Evolutionary conservation across 2,797 vertebrate genomes (phyloP), one percentile per base, ranked within the genome.

Genomic region (Alca torda): DNA sequence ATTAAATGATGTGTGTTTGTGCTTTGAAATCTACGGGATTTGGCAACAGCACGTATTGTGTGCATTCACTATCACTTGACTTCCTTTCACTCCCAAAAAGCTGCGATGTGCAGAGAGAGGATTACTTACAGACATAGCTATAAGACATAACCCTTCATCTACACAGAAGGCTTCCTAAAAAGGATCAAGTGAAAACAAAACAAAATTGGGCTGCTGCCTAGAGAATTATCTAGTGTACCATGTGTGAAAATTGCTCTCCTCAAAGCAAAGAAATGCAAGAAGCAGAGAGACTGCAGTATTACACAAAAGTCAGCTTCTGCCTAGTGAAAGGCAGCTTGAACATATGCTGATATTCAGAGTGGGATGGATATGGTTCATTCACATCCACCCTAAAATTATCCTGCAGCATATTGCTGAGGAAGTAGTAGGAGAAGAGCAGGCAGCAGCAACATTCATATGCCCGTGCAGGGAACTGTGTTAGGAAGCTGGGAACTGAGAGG

Each of bases 341-440:
- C 87, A 89, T 92, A 79, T 70, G 92, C 73, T 93, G 91, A 25
- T 86, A 81, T 84, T 91, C 84, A 2, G 8, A 91, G 89, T 84
- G 65, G 87, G 92, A 76, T 69, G 69, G 51, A 87, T 89, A 39
- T 51, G 84, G 63, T 91, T 91, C 89, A 92, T 94, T 96, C 93
- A 92, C 77, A 95, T 75, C 73, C 73, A 88, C 54, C 28, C 89
- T 89, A 91, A 95, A 96, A 95, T 93, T 92, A 95, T 18, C 57
- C 4, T 6, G 48, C 35, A 91, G 35, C 91, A 96, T 86, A 95
- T 88, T 95, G 95, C 70, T 76, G 69, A 95, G 89, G 76, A 94
- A 94, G 76, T n/a, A 57, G 89, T 46, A 78, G 80, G 74, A 95
- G 75, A 93, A 79, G 37, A 92, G 53, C 78, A 89, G 73, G 72